Base-by-base conservation (phyloP, 2,888 invertebrate species). In the Hypolimnas misippus region DNA sequence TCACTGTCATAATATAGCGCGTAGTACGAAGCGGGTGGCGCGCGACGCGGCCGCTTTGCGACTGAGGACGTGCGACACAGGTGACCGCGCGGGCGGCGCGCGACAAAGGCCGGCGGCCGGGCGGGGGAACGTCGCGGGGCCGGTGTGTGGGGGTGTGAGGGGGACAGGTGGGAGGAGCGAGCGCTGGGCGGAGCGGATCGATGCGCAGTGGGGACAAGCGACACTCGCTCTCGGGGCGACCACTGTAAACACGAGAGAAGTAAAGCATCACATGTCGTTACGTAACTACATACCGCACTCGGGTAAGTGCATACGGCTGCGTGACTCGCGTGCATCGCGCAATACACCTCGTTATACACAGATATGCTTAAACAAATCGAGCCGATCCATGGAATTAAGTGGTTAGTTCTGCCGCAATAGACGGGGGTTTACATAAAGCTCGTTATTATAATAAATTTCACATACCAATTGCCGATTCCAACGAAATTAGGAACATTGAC, bases 21-120 rank as follows among this genome's bases (percentile, higher is more conserved):
- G 81, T 76, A 75, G 76, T 81, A 82, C 84, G 83, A 84, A 78
- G 87, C 89, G 92, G 81, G 91, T 93, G 77, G 93, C 93, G 75
- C 94, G 93, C 75, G 94, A 93, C 76, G 94, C 93, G 90, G 89
- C 87, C 89, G 87, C 89, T 83, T 81, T 87, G 91, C 90, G 91
- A 91, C 91, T 91, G 91, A 89, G 88, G 82, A 93, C 93, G 80
- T 93, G 89, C 81, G 93, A 92, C 83, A 93, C 93, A 81, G 93
- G 92, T 90, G 91, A 90, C 90, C 89, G 89, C 82, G 86, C 88
- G 89, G 85, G 82, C 93, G 87, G 84, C 71, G 73, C 69, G 75
- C 85, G 83, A 87, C 82, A 90, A 83, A 83, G 87, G 83, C 85
- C 81, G 79, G 78, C 90, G 81, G 93, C 93, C 74, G 80, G 78